Evolutionary conservation across 2,113 vertebrate species (phyloP).

Genomic region (Cryptotis parvus): DNA sequence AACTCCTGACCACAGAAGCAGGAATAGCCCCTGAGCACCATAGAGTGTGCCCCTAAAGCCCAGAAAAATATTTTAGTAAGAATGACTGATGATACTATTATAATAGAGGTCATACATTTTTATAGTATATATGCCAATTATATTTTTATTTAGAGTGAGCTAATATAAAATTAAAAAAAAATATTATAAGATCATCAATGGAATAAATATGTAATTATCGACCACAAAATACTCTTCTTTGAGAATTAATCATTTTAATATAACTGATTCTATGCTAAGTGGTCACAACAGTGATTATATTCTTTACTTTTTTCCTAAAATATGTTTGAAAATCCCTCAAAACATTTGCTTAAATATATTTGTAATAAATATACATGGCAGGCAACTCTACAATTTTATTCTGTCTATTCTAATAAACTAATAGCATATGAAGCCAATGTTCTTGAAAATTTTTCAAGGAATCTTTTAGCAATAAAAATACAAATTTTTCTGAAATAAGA

Average conservation of each 20-base stretch:
- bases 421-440: background rate
- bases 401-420: background rate
- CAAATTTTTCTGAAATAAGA: constrained; percentile 8
- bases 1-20: too few species aligned
- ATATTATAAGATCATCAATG: constrained; percentile 43
- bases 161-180: constrained; percentile 75
- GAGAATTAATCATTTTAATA: constrained; percentile 3
- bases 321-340: background rate
- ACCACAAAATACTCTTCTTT: constrained; percentile 8
- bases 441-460: constrained; percentile 36
- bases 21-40: too few species aligned
- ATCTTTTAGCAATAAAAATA: background rate
- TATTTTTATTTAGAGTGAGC: constrained; percentile 80
- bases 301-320: constrained; percentile 20
- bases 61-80: background rate
- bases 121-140: constrained; percentile 68
- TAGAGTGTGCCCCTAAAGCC: too few species aligned
- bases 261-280: background rate
- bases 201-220: constrained; percentile 29
- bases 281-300: background rate
- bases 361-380: background rate
- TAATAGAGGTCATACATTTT: constrained; percentile 67
- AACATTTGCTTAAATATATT: background rate
- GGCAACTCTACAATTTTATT: background rate
- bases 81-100: constrained; percentile 61